A percentile compares a stretch with the other conserved stretches of the same genome.
These are phyloP conservation scores for Synanthedon vespiformis DNA, from an alignment of 2,888 invertebrate species.

Conservation along the genomic window DNA sequence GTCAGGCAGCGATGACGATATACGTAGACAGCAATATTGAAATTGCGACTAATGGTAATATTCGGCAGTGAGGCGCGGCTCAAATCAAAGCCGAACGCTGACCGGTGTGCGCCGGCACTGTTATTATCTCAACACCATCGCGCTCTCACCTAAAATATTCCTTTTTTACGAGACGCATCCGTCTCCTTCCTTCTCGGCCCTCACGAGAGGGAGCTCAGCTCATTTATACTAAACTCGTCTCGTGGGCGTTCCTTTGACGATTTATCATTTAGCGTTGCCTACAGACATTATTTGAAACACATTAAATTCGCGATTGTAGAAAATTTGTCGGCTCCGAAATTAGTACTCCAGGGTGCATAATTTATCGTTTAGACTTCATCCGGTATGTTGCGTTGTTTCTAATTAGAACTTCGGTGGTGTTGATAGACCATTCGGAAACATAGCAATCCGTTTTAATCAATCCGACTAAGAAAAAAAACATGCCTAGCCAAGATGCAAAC, in stretches of 20 bases:
- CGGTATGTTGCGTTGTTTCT: constrained; percentile 48
- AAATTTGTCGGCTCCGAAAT: constrained; percentile 70
- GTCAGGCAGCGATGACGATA: constrained; percentile 26
- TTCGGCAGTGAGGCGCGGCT: constrained; percentile 47
- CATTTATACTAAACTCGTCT: constrained; percentile 57
- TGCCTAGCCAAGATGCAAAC: too few species aligned
- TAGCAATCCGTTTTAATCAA: too few species aligned
- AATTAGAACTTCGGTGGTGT: constrained; percentile 56
- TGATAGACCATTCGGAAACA: constrained; percentile 23
- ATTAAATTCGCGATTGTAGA: constrained; percentile 67
- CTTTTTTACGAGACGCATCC: constrained; percentile 59
- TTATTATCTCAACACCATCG: constrained; percentile 71
- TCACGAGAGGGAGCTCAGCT: constrained; percentile 37
- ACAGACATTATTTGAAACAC: constrained; percentile 70
- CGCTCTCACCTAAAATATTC: constrained; percentile 59
- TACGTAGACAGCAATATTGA: constrained; percentile 41
- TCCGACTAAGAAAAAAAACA: too few species aligned
- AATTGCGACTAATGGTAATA: constrained; percentile 56
- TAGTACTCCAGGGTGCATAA: constrained; percentile 64
- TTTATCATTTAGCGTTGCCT: constrained; percentile 70
- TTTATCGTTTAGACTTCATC: constrained; percentile 61
- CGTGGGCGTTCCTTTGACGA: constrained; percentile 62
- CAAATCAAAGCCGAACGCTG: constrained; percentile 54
- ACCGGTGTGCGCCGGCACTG: constrained; percentile 45
- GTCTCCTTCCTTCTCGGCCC: constrained; percentile 40